Percentiles rank a stretch among this genome's conserved stretches.
phyloP scores from a whole-genome alignment of 2,113 vertebrate species.

The Seriola quinqueradiata region DNA sequence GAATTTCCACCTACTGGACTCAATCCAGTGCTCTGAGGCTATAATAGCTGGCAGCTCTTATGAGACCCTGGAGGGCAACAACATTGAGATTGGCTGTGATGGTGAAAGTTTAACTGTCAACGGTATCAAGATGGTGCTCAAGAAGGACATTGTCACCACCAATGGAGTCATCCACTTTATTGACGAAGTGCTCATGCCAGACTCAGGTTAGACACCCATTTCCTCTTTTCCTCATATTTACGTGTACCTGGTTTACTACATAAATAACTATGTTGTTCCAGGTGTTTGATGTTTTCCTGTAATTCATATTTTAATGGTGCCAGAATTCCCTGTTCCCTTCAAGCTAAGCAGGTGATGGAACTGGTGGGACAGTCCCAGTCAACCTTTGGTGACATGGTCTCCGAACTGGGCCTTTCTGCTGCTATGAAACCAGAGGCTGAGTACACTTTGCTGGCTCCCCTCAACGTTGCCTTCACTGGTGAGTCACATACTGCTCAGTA shows the following conservation, averaged over 20 bases:
- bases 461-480: conserved; percentile 93
- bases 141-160: conserved; percentile 95
- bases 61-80: conserved; percentile 94
- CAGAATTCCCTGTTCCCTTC: conserved; percentile 54
- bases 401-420: conserved; percentile 89
- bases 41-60: conserved; percentile 90
- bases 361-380: conserved; percentile 89
- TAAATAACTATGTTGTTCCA: background rate
- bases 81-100: conserved; percentile 94
- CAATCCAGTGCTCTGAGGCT: conserved; percentile 95
- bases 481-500: conserved; percentile 62
- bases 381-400: conserved; percentile 91
- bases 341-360: conserved; percentile 96
- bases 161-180: conserved; percentile 97
- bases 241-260: background rate
- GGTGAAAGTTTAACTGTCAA: conserved; percentile 95
- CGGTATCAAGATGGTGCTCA: conserved; percentile 93
- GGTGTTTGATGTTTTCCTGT: background rate
- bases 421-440: conserved; percentile 86
- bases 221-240: background rate
- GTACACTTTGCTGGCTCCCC: conserved; percentile 93
- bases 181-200: conserved; percentile 93
- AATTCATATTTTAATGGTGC: conserved; percentile 19
- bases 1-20: conserved; percentile 93
- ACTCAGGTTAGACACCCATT: conserved; percentile 90